Evolutionary conservation across 1,140 invertebrate genomes (phyloP).

Genomic region (Saxidomus purpurata): DNA sequence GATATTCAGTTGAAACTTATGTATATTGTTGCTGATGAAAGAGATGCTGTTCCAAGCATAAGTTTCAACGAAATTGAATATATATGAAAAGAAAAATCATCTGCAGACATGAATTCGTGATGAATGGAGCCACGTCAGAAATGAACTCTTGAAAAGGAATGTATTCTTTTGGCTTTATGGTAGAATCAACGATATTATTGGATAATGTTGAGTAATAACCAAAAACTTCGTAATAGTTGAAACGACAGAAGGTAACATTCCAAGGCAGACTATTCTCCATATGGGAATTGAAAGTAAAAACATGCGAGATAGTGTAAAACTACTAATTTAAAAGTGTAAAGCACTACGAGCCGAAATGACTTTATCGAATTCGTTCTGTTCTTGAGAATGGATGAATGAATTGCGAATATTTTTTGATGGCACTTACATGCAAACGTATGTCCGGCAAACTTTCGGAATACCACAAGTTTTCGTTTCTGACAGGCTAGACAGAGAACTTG

Average conservation of each 20-base stretch:
- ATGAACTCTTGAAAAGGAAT: background rate
- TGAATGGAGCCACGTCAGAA: background rate
- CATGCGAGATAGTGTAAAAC: background rate
- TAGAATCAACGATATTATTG: background rate
- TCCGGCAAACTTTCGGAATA: too few relatives aligned
- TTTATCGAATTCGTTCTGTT: background rate
- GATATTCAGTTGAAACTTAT: background rate
- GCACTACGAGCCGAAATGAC: background rate
- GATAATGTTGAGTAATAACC: background rate
- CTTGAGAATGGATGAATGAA: too few relatives aligned
- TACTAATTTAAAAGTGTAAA: background rate
- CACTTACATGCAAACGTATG: too few relatives aligned
- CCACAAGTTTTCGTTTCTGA: too few relatives aligned
- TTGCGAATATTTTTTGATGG: too few relatives aligned
- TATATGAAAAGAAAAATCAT: background rate
- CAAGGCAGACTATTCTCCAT: background rate
- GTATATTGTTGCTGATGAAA: background rate
- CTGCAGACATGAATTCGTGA: background rate
- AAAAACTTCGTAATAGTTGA: background rate
- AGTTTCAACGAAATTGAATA: background rate
- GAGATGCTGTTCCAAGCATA: background rate
- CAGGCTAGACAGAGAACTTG: too few relatives aligned
- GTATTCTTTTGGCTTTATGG: background rate
- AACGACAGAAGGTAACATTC: background rate
- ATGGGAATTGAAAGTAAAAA: too few relatives aligned